Evolutionary conservation across 2,797 vertebrate species (phyloP), one percentile per base, ranked within the genome.

Genomic region (Menidia menidia): DNA sequence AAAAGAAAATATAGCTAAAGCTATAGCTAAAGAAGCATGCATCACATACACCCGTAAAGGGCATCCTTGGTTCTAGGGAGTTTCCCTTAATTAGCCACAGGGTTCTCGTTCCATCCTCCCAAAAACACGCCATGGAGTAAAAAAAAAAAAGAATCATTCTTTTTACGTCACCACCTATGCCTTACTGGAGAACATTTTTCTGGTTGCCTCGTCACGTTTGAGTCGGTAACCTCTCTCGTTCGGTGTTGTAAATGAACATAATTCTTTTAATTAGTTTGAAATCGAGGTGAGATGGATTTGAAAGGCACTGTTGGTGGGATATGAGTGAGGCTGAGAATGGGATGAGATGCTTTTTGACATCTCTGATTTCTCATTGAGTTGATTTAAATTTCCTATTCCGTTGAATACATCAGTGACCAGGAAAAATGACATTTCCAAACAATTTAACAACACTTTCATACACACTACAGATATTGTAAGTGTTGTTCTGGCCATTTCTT

Each of bases 401-500:
- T 48, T 48, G 8, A 48, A 18, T 3, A 18, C 45, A 19, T 18
- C 45, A 48, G 45, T 48, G 25, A 25, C 25, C 25, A 25, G 25
- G 25, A 25, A 25, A 25, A 25, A 25, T 25, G 25, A 25, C 25
- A 25, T 25, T 25, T 25, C 25, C 25, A 25, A 25, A 25, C 25
- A 25, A 25, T 25, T 25, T 25, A 25, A 25, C 10, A 48, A 18
- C 45, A 18, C 16, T n/a, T 9, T 18, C 14, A 16, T 18, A 8
- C n/a, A 3, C 8, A 8, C 18, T 48, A 7, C 35, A 39, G 35
- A 10, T 10, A 39, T 39, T 39, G 35, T 39, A 7, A 7, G 35
- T 10, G 3, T 48, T 65, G 59, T 68, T 64, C 33, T 43, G 43
- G 12, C 45, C 65, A 10, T 39, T 6, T 39, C 8, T 39, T 39